phyloP scores from a whole-genome alignment of 1,140 invertebrate species.

The Cylas formicarius region DNA sequence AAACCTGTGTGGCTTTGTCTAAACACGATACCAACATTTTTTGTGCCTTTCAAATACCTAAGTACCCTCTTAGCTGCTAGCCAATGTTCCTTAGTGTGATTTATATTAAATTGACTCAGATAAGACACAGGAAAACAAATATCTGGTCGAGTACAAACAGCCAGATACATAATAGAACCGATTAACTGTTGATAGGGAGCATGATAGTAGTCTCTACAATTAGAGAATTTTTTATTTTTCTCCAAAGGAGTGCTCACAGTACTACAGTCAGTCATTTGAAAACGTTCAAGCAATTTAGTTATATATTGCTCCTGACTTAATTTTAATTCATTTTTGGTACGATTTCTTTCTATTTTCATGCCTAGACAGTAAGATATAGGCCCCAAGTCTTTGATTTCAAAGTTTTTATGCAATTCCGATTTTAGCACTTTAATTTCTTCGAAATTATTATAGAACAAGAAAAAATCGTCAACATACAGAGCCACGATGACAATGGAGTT shows the following conservation, averaged over 20 bases:
- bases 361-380: slow-evolving; percentile 17
- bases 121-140: slow-evolving; percentile 17
- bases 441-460: slow-evolving; percentile 33
- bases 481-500: slow-evolving; percentile 28
- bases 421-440: slow-evolving; percentile 24
- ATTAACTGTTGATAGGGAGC: slow-evolving; percentile 22
- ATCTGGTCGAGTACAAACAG: slow-evolving; percentile 18
- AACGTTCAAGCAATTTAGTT: slow-evolving; percentile 34
- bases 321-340: slow-evolving; percentile 25
- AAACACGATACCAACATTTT: slow-evolving; percentile 13
- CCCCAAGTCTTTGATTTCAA: slow-evolving; percentile 34
- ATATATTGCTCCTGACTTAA: slow-evolving; percentile 38
- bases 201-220: slow-evolving; percentile 18
- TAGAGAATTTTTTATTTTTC: slow-evolving; percentile 23
- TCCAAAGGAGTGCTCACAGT: slow-evolving; percentile 35
- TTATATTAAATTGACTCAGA: slow-evolving; percentile 21
- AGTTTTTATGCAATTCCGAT: slow-evolving; percentile 19
- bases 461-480: slow-evolving; percentile 40
- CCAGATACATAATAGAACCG: slow-evolving; percentile 19
- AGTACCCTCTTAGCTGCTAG: slow-evolving; percentile 14
- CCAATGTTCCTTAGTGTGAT: slow-evolving; percentile 20
- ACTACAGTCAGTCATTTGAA: slow-evolving; percentile 39
- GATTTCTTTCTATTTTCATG: slow-evolving; percentile 36
- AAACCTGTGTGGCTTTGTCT: slow-evolving; percentile 8
- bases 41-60: slow-evolving; percentile 20